phyloP scores from a whole-genome alignment of 2,888 invertebrate species.

The Heliothis peltigera region DNA sequence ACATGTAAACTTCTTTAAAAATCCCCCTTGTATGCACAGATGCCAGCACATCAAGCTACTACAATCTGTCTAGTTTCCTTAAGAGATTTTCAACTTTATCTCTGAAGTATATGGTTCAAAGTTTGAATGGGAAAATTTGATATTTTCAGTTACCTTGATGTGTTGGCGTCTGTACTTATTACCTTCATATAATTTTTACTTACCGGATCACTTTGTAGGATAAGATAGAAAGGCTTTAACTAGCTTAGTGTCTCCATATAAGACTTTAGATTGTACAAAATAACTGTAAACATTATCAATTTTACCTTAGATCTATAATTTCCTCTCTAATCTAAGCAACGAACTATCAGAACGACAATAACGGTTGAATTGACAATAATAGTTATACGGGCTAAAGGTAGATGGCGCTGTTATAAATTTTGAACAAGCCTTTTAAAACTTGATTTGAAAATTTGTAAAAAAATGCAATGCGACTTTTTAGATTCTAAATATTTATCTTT shows the following conservation, averaged over 20 bases:
- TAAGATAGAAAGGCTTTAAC: constrained; percentile 88
- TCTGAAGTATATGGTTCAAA: too few species aligned
- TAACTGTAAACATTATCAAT: constrained; percentile 60
- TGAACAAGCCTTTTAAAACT: neutral
- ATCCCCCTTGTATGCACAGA: too few species aligned
- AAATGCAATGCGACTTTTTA: neutral
- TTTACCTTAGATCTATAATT: constrained; percentile 50
- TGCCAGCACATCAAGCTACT: too few species aligned
- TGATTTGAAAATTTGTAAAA: neutral
- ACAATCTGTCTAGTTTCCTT: too few species aligned
- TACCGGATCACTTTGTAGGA: constrained; percentile 57
- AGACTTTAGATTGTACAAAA: constrained; percentile 87
- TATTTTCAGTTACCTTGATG: too few species aligned
- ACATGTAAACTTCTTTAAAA: too few species aligned
- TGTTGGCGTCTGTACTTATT: neutral
- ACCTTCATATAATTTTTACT: constrained; percentile 23
- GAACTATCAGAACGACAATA: constrained; percentile 59
- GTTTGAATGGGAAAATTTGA: too few species aligned
- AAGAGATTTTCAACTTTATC: too few species aligned
- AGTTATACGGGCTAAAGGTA: constrained; percentile 31
- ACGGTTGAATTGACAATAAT: constrained; percentile 56
- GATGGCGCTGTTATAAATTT: constrained; percentile 53
- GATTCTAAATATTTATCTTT: neutral
- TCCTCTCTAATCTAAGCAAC: constrained; percentile 62
- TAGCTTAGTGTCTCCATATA: constrained; percentile 86